Conservation (phyloP, 2,797 vertebrate species). For the Salmo trutta region DNA sequence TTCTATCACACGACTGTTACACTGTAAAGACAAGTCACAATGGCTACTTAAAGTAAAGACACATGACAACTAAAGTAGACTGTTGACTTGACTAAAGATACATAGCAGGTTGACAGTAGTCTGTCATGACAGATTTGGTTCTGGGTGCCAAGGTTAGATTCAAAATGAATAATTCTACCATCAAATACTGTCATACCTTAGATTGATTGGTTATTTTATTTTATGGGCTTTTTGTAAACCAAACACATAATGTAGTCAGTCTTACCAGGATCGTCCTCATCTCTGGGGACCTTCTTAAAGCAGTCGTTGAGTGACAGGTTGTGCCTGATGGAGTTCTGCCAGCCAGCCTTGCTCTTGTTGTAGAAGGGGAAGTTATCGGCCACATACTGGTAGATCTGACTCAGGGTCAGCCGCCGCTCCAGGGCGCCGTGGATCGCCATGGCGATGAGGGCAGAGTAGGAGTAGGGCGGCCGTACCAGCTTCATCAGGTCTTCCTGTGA, state of each 20-base stretch:
- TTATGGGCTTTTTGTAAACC: background rate
- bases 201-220: background rate
- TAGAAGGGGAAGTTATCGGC: constrained; percentile 99
- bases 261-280: constrained; percentile 96
- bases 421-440: constrained; percentile 98
- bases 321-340: constrained; percentile 98
- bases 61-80: background rate
- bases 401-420: constrained; percentile 91
- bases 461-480: constrained; percentile 94
- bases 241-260: background rate
- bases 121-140: background rate
- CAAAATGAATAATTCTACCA: background rate
- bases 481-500: constrained; percentile 99
- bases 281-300: constrained; percentile 96
- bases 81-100: too few relatives aligned
- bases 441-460: constrained; percentile 96
- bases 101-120: background rate
- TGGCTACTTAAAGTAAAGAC: background rate
- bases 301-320: constrained; percentile 97
- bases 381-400: constrained; percentile 98
- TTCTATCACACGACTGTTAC: background rate
- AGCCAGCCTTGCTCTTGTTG: constrained; percentile 97
- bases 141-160: background rate
- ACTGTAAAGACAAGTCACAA: background rate
- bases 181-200: background rate